Base-by-base conservation (phyloP, 2,113 vertebrate genomes). In the Sitta europaea region DNA sequence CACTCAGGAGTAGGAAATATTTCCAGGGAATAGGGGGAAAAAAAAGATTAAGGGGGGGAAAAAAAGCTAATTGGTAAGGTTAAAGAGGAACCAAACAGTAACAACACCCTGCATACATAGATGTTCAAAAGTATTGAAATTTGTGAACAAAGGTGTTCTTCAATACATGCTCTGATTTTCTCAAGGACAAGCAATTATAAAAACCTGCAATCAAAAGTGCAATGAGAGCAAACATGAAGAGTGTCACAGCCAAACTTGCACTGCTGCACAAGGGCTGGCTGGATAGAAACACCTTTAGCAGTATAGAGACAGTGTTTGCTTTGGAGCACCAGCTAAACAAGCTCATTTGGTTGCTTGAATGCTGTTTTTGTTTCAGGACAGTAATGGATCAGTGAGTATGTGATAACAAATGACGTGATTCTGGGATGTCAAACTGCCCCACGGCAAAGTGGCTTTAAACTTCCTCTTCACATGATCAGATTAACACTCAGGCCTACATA, bases 361-460 rank as follows among this genome's bases (percentile, higher is more conserved):
- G 50, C 40, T 45, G 66, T 28, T 95, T 79, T 86, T 93, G 85
- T 88, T 83, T 31, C 74, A 92, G 94, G 71, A 90, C 71, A 88
- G 89, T 18, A 78, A 93, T 5, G 47, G 77, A 93, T 73, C 90
- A 91, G 72, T 31, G 42, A 86, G 48, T 68, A 68, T 36, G 47
- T 62, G 70, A 76, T 66, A 91, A 91, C 62, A 94, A 70, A 70
- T 71, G 7, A 72, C 35, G 58, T 19, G 81, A 90, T 53, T 85
- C 85, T 78, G 94, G 94, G 87, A 95, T 90, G 80, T 58, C 77
- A 58, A 79, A 91, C 35, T 82, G 87, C 81, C 93, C 71, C 54
- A 40, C 0, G 3, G 78, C n/a, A 0, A 94, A 95, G 12, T 6
- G 9, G 24, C 67, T 86, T 58, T 90, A 63, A 85, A 93, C 71